These are phyloP conservation scores for Drosophila ogumai DNA, from an alignment of 1,140 invertebrate species.

Conservation along the genomic window DNA sequence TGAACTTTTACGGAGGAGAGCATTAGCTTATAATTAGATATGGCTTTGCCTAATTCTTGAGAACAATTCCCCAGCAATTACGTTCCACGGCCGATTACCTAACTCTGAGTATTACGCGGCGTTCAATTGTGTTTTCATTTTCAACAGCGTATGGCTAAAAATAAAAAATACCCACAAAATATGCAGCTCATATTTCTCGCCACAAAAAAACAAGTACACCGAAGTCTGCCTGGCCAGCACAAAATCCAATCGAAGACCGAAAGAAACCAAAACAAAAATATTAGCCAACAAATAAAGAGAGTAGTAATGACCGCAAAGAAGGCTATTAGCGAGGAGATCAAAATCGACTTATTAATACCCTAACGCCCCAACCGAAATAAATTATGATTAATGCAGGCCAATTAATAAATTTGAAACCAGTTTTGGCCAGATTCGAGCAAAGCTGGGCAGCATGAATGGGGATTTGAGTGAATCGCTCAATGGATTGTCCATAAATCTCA, in stretches of 20 bases:
- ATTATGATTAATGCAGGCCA: conserved; percentile 3
- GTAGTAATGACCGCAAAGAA: conserved; percentile 47
- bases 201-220: conserved; percentile 24
- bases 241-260: conserved; percentile 25
- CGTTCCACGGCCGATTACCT: conserved; percentile 47
- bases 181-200: conserved; percentile 68
- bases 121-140: conserved; percentile 60
- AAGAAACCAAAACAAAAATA: conserved; percentile 51
- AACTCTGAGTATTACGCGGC: conserved; percentile 42
- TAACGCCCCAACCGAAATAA: conserved; percentile 1
- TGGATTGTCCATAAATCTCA: conserved; percentile 20
- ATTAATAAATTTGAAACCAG: conserved; percentile 4
- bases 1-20: background rate
- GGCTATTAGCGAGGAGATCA: conserved; percentile 10
- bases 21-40: conserved; percentile 19
- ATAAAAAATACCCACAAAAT: conserved; percentile 50
- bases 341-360: conserved; percentile 32
- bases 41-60: conserved; percentile 8
- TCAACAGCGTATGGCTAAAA: conserved; percentile 39
- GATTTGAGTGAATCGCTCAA: background rate
- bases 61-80: conserved; percentile 29
- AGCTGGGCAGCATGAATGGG: conserved; percentile 16
- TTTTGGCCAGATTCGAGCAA: background rate
- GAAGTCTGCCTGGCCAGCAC: conserved; percentile 47
- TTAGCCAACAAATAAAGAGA: conserved; percentile 45